These are phyloP conservation scores for Gnatocerus cornutus DNA, from an alignment of 2,888 invertebrate genomes.

Conservation along the genomic window DNA sequence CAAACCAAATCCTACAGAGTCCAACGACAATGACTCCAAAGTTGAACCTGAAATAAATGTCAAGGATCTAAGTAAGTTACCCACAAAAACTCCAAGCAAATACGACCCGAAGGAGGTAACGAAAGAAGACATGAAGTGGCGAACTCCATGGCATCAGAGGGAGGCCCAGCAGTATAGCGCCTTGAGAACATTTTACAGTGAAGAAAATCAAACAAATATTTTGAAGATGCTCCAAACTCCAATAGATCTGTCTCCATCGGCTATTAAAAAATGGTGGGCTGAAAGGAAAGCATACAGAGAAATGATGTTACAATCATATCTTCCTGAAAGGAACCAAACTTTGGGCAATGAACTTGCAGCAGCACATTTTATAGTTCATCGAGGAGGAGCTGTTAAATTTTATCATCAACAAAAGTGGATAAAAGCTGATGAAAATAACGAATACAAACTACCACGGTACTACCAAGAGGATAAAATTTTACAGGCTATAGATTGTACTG, in stretches of 20 bases:
- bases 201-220: constrained; percentile 72
- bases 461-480: constrained; percentile 78
- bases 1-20: constrained; percentile 1
- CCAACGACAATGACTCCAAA: neutral
- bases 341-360: constrained; percentile 89
- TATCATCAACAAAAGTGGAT: constrained; percentile 74
- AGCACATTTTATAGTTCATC: constrained; percentile 86
- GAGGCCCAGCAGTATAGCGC: constrained; percentile 76
- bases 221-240: constrained; percentile 71
- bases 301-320: constrained; percentile 76
- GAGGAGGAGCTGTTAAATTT: constrained; percentile 83
- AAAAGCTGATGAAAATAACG: constrained; percentile 72
- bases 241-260: constrained; percentile 71
- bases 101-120: constrained; percentile 53
- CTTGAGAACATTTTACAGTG: constrained; percentile 75
- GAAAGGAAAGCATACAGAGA: constrained; percentile 72
- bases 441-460: constrained; percentile 76
- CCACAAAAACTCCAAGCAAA: neutral
- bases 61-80: neutral
- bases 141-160: constrained; percentile 76
- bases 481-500: constrained; percentile 87
- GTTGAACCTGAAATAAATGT: constrained; percentile 22
- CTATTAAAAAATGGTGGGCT: constrained; percentile 75
- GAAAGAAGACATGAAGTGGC: constrained; percentile 74
- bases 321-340: constrained; percentile 75